A percentile compares a stretch with the other conserved stretches of the same genome.
phyloP scores from a whole-genome alignment of 2,113 vertebrate species.

The Puntigrus tetrazona region DNA sequence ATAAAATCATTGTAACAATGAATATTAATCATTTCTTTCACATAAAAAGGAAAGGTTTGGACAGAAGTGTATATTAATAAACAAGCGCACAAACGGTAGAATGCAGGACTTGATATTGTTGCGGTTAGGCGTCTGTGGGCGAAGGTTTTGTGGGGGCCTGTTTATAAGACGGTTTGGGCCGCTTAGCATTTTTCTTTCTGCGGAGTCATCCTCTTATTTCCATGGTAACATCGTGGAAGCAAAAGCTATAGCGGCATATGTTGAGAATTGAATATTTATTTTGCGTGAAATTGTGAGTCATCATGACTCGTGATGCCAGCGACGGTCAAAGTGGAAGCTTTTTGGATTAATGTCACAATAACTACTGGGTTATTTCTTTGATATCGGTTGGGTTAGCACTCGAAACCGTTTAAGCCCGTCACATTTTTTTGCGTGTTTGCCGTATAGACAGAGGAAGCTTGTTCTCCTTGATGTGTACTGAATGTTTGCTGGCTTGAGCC shows the following conservation, averaged over 20 bases:
- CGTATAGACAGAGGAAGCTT: background rate
- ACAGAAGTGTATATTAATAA: background rate
- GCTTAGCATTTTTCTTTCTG: background rate
- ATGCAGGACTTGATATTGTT: background rate
- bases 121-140: background rate
- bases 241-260: background rate
- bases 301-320: background rate
- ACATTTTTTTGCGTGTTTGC: background rate
- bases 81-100: background rate
- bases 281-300: background rate
- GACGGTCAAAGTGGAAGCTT: background rate
- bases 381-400: background rate
- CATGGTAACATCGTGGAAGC: conserved; percentile 47
- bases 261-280: background rate
- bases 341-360: background rate
- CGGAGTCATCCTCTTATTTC: conserved; percentile 25
- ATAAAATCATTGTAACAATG: too few relatives aligned
- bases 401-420: background rate
- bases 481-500: background rate
- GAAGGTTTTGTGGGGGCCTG: background rate
- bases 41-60: too few relatives aligned
- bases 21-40: too few relatives aligned
- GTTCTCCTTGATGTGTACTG: background rate
- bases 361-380: background rate
- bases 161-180: background rate